A percentile compares a stretch with the other conserved stretches of the same genome.
phyloP scores from a whole-genome alignment of 2,888 invertebrate species.

The Bombylius discolor region DNA sequence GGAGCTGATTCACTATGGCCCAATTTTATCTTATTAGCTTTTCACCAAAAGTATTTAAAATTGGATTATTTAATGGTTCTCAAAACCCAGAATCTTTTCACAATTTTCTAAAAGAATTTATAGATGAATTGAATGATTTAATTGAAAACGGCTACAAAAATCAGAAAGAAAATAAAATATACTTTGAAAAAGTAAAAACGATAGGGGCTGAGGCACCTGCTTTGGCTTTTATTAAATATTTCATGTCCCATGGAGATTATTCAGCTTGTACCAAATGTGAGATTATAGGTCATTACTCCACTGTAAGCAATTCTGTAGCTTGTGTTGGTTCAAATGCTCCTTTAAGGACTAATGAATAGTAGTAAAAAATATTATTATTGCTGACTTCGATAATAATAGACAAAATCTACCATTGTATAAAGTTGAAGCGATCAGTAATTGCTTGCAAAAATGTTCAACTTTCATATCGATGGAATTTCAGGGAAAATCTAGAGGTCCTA shows the following conservation, averaged over 20 bases:
- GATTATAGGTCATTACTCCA: background rate
- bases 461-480: background rate
- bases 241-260: background rate
- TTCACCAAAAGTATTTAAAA: background rate
- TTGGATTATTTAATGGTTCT: background rate
- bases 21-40: background rate
- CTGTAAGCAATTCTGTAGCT: background rate
- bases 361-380: background rate
- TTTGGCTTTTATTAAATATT: background rate
- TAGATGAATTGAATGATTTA: background rate
- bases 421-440: background rate
- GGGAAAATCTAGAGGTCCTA: background rate
- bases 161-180: too few relatives aligned
- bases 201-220: background rate
- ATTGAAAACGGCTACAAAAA: background rate
- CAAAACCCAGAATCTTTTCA: background rate
- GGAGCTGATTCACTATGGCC: background rate
- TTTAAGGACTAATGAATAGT: background rate
- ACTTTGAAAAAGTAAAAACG: background rate
- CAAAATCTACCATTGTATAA: background rate
- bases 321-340: background rate
- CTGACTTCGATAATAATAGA: background rate
- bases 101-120: background rate
- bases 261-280: background rate
- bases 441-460: background rate